Percentiles rank a stretch among this genome's conserved stretches.
Conservation (phyloP, 2,888 invertebrate species). For the Biston stratarius region DNA sequence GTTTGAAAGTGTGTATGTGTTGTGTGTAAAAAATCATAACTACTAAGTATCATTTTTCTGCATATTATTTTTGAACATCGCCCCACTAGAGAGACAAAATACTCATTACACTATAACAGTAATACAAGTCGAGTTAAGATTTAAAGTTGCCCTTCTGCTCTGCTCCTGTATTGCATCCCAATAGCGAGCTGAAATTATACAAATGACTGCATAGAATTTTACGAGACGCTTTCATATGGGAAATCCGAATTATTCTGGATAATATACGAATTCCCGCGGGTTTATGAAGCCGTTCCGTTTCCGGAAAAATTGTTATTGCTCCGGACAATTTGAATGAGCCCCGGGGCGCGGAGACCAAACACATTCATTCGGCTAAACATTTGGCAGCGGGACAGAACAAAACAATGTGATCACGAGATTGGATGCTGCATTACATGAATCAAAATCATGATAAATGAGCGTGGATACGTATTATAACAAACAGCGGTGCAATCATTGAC, state of each 20-base stretch:
- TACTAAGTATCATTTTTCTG: too few species aligned
- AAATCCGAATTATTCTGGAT: conserved; percentile 49
- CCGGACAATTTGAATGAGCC: conserved; percentile 17
- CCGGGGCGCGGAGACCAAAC: conserved; percentile 3
- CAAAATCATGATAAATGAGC: background rate
- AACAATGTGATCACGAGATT: conserved; percentile 12
- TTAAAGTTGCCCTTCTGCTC: conserved; percentile 13
- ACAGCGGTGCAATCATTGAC: background rate
- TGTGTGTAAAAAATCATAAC: too few species aligned
- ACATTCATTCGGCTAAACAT: conserved; percentile 16
- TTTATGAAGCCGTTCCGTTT: conserved; percentile 31
- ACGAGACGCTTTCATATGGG: conserved; percentile 58
- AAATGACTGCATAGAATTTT: conserved; percentile 51
- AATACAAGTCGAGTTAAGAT: background rate
- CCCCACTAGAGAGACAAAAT: too few species aligned
- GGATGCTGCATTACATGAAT: conserved; percentile 12
- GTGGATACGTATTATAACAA: background rate
- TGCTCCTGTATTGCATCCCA: background rate
- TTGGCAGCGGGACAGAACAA: conserved; percentile 6
- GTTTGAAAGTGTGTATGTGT: too few species aligned
- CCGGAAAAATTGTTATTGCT: conserved; percentile 33
- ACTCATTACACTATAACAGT: too few species aligned
- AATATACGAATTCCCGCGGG: conserved; percentile 38
- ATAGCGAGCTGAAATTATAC: conserved; percentile 44
- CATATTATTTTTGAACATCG: too few species aligned